Evolutionary conservation across 2,888 invertebrate genomes (phyloP).

Genomic region (Ctena decussata): DNA sequence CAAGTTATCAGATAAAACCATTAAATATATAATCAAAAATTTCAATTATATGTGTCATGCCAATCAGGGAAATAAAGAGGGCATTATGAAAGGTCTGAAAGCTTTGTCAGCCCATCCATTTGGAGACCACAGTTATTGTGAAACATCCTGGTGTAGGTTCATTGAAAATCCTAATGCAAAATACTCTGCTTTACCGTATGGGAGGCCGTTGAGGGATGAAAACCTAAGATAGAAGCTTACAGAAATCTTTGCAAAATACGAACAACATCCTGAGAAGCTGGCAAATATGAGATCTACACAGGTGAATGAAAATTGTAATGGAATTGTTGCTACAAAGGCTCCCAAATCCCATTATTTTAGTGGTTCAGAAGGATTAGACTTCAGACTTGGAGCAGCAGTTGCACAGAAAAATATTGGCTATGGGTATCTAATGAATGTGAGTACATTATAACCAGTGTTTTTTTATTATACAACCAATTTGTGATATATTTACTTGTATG

Average conservation of each 20-base stretch:
- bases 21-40: constrained; percentile 20
- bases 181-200: constrained; percentile 44
- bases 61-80: not conserved
- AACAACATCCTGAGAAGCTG: constrained; percentile 28
- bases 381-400: constrained; percentile 35
- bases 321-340: constrained; percentile 33
- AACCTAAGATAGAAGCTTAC: not conserved
- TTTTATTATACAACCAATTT: no score
- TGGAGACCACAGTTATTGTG: constrained; percentile 32
- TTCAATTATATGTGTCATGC: constrained; percentile 19
- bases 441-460: no score
- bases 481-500: no score
- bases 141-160: constrained; percentile 28
- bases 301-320: constrained; percentile 39
- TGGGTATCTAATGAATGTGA: no score
- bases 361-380: constrained; percentile 33
- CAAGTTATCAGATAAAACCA: constrained; percentile 17
- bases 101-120: constrained; percentile 7
- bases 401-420: constrained; percentile 44
- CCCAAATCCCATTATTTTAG: constrained; percentile 26
- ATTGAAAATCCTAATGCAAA: constrained; percentile 4
- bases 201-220: constrained; percentile 24
- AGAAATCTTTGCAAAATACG: not conserved
- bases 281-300: constrained; percentile 34
- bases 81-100: not conserved